Base-by-base conservation (phyloP, 2,797 vertebrate species). In the Ctenosaura bakeri region DNA sequence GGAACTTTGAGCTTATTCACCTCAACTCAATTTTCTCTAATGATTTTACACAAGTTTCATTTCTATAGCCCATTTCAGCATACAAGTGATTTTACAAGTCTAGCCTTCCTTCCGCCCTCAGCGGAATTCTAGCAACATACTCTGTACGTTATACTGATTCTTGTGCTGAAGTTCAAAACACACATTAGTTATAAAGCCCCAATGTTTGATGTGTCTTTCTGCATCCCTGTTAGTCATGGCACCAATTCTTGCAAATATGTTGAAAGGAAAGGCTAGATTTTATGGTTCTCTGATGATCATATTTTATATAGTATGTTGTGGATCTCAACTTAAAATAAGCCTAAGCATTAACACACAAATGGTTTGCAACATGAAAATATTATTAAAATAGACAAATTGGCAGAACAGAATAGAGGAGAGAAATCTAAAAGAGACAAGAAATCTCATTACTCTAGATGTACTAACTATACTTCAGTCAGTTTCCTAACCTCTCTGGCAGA, bases 381-480 rank as follows among this genome's bases (percentile, higher is more conserved):
- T 29, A 52, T 29, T 69, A 85, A 85, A 35, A 73, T 16, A 10
- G n/a, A 74, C 1, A n/a, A 86, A 86, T 8, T 38, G 50, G n/a
- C 56, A 20, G n/a, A 32, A 52, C 32, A 16, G 50, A 74, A 56
- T 5, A 52, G 9, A 85, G 66, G 69, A 46, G 24, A 42, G 8
- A 78, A 78, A 5, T 59, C 77, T 78, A 64, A 64, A 38, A 26
- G n/a, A 77, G 35, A 32, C 7, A 24, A 38, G 42, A 73, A 87
- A 78, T 46, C 24, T 24, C 29, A 87, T 59, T 87, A 78, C 38
- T 59, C 22, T 29, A 59, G 52, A 94, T 93, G 95, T 94, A 78
- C 42, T 88, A 94, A 86, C 7, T 92, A 83, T 86, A 90, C 86
- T 96, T 94, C 84, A 94, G 86, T 95, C 88, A 80, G 42, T 59